Conservation (phyloP, 2,888 invertebrate species). For the Hermodice carunculata region DNA sequence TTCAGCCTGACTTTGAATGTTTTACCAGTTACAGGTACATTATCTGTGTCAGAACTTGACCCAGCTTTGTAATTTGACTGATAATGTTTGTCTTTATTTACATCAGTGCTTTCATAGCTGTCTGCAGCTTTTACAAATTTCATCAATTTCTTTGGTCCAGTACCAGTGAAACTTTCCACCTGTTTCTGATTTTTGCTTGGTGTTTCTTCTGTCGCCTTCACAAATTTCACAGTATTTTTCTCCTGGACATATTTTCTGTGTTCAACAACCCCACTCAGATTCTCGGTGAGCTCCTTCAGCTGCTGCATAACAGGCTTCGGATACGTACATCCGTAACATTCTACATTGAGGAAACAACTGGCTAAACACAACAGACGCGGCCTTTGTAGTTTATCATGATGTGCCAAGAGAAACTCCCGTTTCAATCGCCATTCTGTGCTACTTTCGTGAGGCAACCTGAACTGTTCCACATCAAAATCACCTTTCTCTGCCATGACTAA, state of each 20-base stretch:
- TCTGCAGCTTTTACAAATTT: conserved; percentile 2
- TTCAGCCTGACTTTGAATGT: background rate
- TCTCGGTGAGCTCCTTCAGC: conserved; percentile 79
- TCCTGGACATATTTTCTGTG: conserved; percentile 73
- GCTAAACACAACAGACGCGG: conserved; percentile 85
- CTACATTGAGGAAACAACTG: conserved; percentile 91
- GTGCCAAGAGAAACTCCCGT: conserved; percentile 82
- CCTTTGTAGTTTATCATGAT: conserved; percentile 78
- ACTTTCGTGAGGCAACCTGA: conserved; percentile 86
- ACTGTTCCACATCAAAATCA: too few species aligned
- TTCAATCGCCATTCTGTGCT: conserved; percentile 92
- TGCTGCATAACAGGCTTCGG: conserved; percentile 85
- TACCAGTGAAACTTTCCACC: too few species aligned
- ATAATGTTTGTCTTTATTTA: too few species aligned
- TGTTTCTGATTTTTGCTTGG: too few species aligned
- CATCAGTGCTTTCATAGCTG: background rate
- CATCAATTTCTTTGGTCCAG: too few species aligned
- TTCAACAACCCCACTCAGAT: conserved; percentile 77
- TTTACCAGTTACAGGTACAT: too few species aligned
- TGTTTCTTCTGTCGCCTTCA: conserved; percentile 22
- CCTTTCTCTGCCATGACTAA: too few species aligned
- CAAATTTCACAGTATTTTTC: conserved; percentile 26
- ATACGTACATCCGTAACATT: conserved; percentile 89
- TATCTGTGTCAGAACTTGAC: too few species aligned
- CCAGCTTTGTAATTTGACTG: too few species aligned